phyloP scores from a whole-genome alignment of 2,797 vertebrate genomes.

The Crocodylus rhombifer region DNA sequence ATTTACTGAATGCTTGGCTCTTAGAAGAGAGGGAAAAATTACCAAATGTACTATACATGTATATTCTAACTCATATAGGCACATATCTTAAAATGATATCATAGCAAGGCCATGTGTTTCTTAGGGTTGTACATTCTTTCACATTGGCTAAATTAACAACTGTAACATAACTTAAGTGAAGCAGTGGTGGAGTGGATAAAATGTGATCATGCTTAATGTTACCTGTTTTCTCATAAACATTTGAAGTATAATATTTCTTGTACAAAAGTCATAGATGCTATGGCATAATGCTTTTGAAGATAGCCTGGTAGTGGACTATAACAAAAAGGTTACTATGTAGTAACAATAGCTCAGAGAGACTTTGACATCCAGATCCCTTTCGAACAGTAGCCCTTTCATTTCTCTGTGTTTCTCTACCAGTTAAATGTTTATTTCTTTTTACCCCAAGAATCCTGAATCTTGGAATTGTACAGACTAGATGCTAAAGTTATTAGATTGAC shows the following conservation, averaged over 20 bases:
- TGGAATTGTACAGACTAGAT: slow-evolving; percentile 75
- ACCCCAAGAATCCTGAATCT: slow-evolving; percentile 48
- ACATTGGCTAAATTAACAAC: neutral
- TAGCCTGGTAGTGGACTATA: neutral
- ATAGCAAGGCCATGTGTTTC: neutral
- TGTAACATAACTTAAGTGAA: neutral
- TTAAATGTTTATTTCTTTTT: slow-evolving; percentile 58
- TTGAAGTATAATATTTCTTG: slow-evolving; percentile 2
- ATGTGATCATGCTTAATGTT: neutral
- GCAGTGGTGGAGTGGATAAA: neutral
- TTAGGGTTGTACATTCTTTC: slow-evolving; percentile 7
- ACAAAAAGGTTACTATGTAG: neutral
- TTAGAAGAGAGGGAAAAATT: slow-evolving; percentile 10
- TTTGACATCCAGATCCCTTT: slow-evolving; percentile 44
- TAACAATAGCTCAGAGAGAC: neutral
- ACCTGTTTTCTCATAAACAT: slow-evolving; percentile 28
- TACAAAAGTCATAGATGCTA: neutral
- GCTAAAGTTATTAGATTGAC: slow-evolving; percentile 76
- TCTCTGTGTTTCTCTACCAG: slow-evolving; percentile 35
- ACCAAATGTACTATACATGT: neutral
- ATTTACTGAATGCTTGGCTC: slow-evolving; percentile 25
- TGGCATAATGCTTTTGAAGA: neutral
- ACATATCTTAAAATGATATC: slow-evolving; percentile 1
- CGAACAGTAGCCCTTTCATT: slow-evolving; percentile 42
- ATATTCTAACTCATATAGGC: neutral